Evolutionary conservation across 2,797 vertebrate species (phyloP).

Genomic region (Somateria mollissima): DNA sequence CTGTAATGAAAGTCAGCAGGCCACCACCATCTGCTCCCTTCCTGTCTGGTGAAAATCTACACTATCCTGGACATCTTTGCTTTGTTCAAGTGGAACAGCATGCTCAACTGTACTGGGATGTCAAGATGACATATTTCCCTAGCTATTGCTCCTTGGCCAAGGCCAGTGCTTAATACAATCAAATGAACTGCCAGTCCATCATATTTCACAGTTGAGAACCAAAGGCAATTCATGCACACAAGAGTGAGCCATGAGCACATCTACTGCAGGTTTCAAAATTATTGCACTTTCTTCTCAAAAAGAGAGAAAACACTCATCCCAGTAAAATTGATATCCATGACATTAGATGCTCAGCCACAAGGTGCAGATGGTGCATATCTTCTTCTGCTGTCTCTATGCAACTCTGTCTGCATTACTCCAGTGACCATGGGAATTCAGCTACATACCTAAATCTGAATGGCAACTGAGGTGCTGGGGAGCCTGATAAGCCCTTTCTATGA

Average conservation of each 20-base stretch:
- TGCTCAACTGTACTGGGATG: neutral
- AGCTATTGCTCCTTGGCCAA: neutral
- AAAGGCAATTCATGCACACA: neutral
- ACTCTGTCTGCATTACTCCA: neutral
- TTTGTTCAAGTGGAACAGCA: neutral
- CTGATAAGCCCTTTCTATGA: neutral
- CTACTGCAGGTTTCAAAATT: neutral
- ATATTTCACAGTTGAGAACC: neutral
- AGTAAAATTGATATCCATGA: neutral
- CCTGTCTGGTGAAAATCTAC: neutral
- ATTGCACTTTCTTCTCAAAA: neutral
- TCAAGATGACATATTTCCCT: neutral
- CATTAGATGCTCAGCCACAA: neutral
- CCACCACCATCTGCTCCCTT: neutral
- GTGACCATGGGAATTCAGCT: neutral
- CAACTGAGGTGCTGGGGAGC: neutral
- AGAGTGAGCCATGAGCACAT: neutral
- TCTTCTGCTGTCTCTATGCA: neutral
- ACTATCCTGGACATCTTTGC: neutral
- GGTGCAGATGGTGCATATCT: neutral
- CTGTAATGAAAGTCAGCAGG: neutral
- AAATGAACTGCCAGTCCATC: rapidly evolving
- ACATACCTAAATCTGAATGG: neutral
- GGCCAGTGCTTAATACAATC: neutral
- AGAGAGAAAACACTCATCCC: neutral